Evolutionary conservation across 1,140 invertebrate genomes (phyloP).

Genomic region (Catajapyx aquilonaris): DNA sequence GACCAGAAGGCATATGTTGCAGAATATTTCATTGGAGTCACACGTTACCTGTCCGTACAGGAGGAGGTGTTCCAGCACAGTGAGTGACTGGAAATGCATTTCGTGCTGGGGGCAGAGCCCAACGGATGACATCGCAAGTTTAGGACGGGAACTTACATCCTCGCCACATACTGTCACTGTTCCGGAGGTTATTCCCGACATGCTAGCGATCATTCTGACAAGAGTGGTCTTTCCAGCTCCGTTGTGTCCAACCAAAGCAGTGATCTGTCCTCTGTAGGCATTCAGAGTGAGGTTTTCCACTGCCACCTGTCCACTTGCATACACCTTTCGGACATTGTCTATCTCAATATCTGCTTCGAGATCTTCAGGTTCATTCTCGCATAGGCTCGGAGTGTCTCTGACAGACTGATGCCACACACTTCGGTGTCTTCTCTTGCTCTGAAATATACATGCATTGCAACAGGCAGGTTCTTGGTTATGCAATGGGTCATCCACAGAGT

Average conservation of each 20-base stretch:
- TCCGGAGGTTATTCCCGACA: conserved; percentile 33
- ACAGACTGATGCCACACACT: neutral
- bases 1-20: too few relatives aligned
- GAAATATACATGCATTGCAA: too few relatives aligned
- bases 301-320: conserved; percentile 28
- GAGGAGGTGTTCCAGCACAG: conserved; percentile 29
- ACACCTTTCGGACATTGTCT: conserved; percentile 29
- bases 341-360: conserved; percentile 27
- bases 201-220: conserved; percentile 33
- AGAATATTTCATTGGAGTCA: conserved; percentile 11
- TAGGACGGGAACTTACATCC: conserved; percentile 32
- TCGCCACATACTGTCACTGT: conserved; percentile 32
- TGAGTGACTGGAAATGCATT: conserved; percentile 29
- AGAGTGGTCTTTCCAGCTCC: conserved; percentile 38
- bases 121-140: conserved; percentile 27
- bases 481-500: too few relatives aligned
- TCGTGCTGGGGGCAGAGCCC: conserved; percentile 45
- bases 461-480: too few relatives aligned
- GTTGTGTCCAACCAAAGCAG: conserved; percentile 39
- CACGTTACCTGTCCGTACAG: conserved; percentile 30
- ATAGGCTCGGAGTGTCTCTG: conserved; percentile 17
- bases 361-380: conserved; percentile 27
- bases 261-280: conserved; percentile 36
- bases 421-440: too few relatives aligned
- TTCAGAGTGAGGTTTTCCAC: conserved; percentile 30